These are phyloP conservation scores for Oxytorus armatus DNA, from an alignment of 2,888 invertebrate species.

Conservation along the genomic window DNA sequence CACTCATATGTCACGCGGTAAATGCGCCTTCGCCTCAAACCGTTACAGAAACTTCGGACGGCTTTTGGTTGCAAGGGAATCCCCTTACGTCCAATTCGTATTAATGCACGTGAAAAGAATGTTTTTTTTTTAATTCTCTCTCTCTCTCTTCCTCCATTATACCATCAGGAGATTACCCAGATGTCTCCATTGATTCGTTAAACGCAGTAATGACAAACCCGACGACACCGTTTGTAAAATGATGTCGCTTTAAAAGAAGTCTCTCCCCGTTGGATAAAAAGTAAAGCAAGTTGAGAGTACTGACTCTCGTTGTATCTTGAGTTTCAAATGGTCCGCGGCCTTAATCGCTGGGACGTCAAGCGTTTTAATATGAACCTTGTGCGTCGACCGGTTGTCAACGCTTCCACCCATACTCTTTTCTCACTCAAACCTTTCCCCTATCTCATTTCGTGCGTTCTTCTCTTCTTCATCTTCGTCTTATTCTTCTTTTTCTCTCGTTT, in stretches of 20 bases:
- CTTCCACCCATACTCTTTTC: slow-evolving; percentile 37
- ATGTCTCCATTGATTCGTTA: slow-evolving; percentile 5
- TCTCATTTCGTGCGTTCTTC: slow-evolving; percentile 13
- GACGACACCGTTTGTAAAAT: slow-evolving; percentile 4
- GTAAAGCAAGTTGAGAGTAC: background rate
- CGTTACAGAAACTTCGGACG: too few relatives aligned
- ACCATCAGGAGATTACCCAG: background rate
- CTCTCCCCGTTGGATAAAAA: background rate
- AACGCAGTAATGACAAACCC: background rate
- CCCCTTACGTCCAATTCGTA: too few relatives aligned
- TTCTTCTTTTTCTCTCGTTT: slow-evolving; percentile 17
- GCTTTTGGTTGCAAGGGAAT: too few relatives aligned
- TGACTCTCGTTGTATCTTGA: background rate
- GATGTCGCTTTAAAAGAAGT: slow-evolving; percentile 12
- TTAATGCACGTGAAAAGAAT: too few relatives aligned
- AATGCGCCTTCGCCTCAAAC: too few relatives aligned
- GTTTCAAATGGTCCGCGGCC: slow-evolving; percentile 41
- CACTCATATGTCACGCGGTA: too few relatives aligned
- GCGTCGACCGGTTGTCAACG: slow-evolving; percentile 58
- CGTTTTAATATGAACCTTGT: slow-evolving; percentile 50
- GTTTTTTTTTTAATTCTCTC: too few relatives aligned
- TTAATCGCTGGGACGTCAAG: slow-evolving; percentile 60
- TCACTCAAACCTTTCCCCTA: slow-evolving; percentile 16
- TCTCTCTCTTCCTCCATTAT: background rate
- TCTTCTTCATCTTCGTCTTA: slow-evolving; percentile 14